Base-by-base conservation (phyloP, 1,140 invertebrate genomes). In the Psix sp. region DNA sequence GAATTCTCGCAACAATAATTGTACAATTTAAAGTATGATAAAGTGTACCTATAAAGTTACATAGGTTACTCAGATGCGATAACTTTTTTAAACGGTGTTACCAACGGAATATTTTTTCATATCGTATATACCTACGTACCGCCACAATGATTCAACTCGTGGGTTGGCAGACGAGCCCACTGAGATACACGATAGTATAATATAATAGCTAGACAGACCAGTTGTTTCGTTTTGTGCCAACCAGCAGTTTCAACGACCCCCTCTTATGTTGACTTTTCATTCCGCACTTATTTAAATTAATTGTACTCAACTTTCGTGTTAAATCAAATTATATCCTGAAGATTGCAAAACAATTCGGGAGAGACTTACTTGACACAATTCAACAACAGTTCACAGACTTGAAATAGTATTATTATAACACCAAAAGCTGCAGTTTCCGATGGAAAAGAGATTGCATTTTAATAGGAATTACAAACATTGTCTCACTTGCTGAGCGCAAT, bases 51-150 rank as follows among this genome's bases (percentile, higher is more conserved):
- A 85, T 84, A 66, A 83, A 80, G 76, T 72, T 59, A 83, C 78
- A 85, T 85, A 84, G 82, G 82, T 82, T 77, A 81, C 78, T 80
- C 82, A 85, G 80, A 86, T 86, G 83, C 84, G 85, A 86, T 86
- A 86, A 86, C 79, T 86, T 86, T 86, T 86, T 83, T 85, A 86
- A 84, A 81, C 80, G 78, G 78, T 84, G 80, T 84, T 84, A 80
- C 66, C 71, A 74, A 71, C 57, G 76, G 74, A 80, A 78, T 80
- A 80, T 80, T 80, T 87, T 86, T 87, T 86, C 84, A 86, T 85
- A 85, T 80, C 74, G 74, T 76, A 66, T 68, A 75, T 68, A 65
- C 70, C 51, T 42, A 62, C 43, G 49, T 76, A 67, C 62, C 51
- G 52, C 59, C 42, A 59, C 26, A 59, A 65, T 52, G 59, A 48